Percentiles rank a stretch among this genome's conserved stretches.
These are phyloP conservation scores for Junonia oenone DNA, from an alignment of 2,888 invertebrate genomes.

Conservation along the genomic window DNA sequence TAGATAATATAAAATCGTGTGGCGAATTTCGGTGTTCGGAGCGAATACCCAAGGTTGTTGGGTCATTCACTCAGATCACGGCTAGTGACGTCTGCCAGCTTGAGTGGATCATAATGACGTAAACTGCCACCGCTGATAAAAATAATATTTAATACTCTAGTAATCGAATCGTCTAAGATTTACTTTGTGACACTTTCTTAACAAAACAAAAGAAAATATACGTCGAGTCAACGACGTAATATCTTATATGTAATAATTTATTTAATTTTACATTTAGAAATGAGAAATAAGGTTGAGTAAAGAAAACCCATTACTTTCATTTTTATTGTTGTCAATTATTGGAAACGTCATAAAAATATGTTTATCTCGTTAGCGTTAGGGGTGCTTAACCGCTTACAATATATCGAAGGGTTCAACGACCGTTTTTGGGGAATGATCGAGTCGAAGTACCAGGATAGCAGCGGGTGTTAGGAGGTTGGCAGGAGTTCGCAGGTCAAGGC, in stretches of 20 bases:
- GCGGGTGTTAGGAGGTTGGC: slow-evolving; percentile 50
- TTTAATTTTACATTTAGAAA: no score
- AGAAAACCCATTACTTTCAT: neutral
- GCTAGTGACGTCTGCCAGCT: slow-evolving; percentile 25
- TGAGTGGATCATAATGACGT: slow-evolving; percentile 17
- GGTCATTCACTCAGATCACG: slow-evolving; percentile 28
- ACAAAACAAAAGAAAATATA: neutral
- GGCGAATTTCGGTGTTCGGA: slow-evolving; percentile 26
- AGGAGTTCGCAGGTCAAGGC: slow-evolving; percentile 64
- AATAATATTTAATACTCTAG: slow-evolving; percentile 5
- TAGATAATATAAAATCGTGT: slow-evolving; percentile 12
- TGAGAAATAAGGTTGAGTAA: no score
- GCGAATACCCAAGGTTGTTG: slow-evolving; percentile 30
- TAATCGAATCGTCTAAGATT: neutral
- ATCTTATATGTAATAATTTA: no score
- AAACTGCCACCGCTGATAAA: slow-evolving; percentile 3
- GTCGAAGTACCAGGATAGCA: slow-evolving; percentile 50
- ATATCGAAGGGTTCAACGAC: slow-evolving; percentile 23
- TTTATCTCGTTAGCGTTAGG: neutral
- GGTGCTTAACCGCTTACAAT: slow-evolving; percentile 6
- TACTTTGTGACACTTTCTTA: no score
- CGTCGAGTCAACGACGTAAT: no score
- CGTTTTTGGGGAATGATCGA: slow-evolving; percentile 34
- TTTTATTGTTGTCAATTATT: neutral
- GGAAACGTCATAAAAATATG: neutral